Evolutionary conservation across 2,113 vertebrate genomes (phyloP), one percentile per base, ranked within the genome.

Genomic region (Clinocottus analis): DNA sequence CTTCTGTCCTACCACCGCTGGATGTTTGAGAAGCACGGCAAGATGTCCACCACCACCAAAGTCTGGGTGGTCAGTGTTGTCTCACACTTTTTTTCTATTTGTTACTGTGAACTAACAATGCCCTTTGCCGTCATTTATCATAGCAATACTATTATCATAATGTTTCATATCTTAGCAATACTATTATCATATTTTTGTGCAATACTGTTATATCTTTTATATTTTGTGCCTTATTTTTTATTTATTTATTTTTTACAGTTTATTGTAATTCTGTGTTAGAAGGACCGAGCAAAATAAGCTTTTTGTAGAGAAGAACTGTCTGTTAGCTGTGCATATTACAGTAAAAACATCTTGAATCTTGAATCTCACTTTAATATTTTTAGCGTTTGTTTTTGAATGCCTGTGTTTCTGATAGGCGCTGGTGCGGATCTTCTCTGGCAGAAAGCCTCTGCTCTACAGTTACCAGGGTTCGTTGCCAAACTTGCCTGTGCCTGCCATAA

Each of bases 1-100:
- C 95, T 98, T 8, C 93, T 98, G n/a, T 97, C 96, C 43, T 97
- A 98, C 83, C 97, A 97, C 41, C 94, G 95, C 82, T 97, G 97
- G 97, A 96, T 97, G 82, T 96, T 96, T 0, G 96, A 98, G 87
- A 94, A 96, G 71, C 96, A 95, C 0, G 96, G 96, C 64, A 93
- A 94, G 83, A 94, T 96, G 93, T 97, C 97, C 51, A 95, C 90
- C 37, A 95, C 94, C 86, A 98, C 97, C 37, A 97, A 96, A 93
- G 90, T 96, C 92, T 98, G 97, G 97, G 93, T 97, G 96, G 97
- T 98, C 86, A 83, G 96, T 90, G 45, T 25, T 62, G 45, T 53
- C 59, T 35, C 14, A 47, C 6, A 53, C 6, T 1, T 49, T 66
- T 72, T 87, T 21, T 51, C 8, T 1, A 8, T 13, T 35, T 47